Evolutionary conservation across 30 jellyfish, hydroid and myxozoan species (phyloP).

Genomic region (Clytia hemisphaerica): DNA sequence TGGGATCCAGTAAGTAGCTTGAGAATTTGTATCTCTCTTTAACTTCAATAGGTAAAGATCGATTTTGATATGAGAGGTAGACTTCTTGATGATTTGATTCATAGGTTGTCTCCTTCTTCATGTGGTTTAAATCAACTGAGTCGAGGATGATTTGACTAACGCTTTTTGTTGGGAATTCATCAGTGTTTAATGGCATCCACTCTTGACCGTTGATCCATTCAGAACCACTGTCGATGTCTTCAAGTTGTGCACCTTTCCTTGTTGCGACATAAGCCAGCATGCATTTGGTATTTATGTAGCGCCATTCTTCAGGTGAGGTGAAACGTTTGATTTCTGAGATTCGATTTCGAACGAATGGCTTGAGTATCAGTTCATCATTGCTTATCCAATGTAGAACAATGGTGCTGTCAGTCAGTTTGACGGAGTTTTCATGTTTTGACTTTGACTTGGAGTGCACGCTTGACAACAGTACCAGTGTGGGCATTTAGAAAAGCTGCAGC

Average conservation of each 20-base stretch:
- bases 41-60: too few species aligned
- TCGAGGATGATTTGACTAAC: too few species aligned
- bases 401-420: too few species aligned
- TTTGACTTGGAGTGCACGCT: constrained; percentile 4
- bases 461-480: constrained; percentile 5
- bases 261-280: constrained; percentile 4
- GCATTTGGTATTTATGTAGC: neutral
- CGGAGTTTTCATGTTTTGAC: neutral
- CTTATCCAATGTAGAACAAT: too few species aligned
- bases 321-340: too few species aligned
- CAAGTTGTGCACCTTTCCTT: constrained; percentile 1
- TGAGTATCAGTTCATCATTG: neutral
- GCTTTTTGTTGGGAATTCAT: too few species aligned
- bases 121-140: too few species aligned
- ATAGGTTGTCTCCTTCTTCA: too few species aligned
- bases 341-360: too few species aligned
- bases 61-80: too few species aligned
- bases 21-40: constrained; percentile 1
- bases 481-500: constrained; percentile 5
- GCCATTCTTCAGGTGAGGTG: constrained; percentile 1
- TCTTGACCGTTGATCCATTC: constrained; percentile 2
- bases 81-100: too few species aligned
- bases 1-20: neutral
- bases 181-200: too few species aligned
- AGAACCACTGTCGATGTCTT: neutral